A percentile compares a stretch with the other conserved stretches of the same genome.
These are phyloP conservation scores for Myiagra hebetior DNA, from an alignment of 2,113 vertebrate genomes.

Conservation along the genomic window DNA sequence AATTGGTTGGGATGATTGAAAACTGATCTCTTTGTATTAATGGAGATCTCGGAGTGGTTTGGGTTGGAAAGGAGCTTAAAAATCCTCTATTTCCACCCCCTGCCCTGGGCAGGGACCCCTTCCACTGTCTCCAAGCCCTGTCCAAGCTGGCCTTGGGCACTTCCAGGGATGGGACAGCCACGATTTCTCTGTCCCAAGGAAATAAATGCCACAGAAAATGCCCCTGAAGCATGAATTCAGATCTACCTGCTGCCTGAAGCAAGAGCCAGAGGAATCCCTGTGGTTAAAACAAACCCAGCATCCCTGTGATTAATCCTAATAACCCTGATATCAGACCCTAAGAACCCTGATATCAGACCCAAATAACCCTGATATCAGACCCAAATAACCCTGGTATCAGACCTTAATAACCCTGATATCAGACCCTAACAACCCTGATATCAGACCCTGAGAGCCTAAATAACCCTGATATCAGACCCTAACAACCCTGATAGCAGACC, in stretches of 20 bases:
- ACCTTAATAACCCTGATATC: neutral
- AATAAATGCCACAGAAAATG: neutral
- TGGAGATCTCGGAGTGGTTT: neutral
- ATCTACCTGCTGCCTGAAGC: neutral
- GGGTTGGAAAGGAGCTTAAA: neutral
- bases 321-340: neutral
- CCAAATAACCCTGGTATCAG: neutral
- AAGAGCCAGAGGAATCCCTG: neutral
- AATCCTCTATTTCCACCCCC: no score
- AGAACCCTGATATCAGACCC: no score
- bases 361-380: no score
- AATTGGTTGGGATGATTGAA: neutral
- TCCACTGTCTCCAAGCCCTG: fast-evolving
- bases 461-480: neutral
- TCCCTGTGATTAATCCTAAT: neutral
- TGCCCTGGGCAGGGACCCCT: neutral
- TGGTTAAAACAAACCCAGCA: neutral
- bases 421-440: neutral
- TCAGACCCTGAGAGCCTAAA: no score
- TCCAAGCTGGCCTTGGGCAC: neutral
- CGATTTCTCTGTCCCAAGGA: neutral
- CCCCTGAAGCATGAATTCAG: neutral
- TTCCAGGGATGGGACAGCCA: neutral
- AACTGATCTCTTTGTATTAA: neutral
- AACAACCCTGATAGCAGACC: neutral